These are phyloP conservation scores for Hydractinia echinata DNA, from an alignment of 30 jellyfish, hydroid and myxozoan species.

Conservation along the genomic window DNA sequence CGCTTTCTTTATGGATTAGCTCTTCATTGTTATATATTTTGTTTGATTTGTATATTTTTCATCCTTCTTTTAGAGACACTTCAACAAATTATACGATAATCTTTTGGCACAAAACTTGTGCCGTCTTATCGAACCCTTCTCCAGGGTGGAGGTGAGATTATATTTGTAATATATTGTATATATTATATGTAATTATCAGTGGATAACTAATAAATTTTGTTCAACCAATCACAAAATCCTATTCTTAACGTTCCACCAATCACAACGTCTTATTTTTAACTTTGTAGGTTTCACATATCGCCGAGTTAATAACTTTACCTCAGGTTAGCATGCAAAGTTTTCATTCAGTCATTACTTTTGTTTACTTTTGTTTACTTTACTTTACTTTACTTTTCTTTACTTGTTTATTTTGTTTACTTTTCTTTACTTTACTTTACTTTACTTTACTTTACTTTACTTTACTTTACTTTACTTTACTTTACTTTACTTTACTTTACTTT, in stretches of 20 bases:
- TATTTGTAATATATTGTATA: too few species aligned
- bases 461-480: not conserved
- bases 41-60: not conserved
- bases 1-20: not conserved
- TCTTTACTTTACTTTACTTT: not conserved
- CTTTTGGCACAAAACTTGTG: slow-evolving; percentile 83
- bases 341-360: not conserved
- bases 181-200: not conserved
- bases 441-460: not conserved
- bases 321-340: slow-evolving; percentile 41
- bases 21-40: not conserved
- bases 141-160: slow-evolving; percentile 52
- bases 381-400: too few species aligned
- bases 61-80: slow-evolving; percentile 56
- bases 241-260: not conserved
- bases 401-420: not conserved
- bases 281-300: slow-evolving; percentile 75
- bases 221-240: too few species aligned
- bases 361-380: too few species aligned
- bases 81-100: slow-evolving; percentile 72
- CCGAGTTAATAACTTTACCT: slow-evolving; percentile 64
- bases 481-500: too few species aligned
- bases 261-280: slow-evolving; percentile 1
- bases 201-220: too few species aligned
- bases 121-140: slow-evolving; percentile 84